Evolutionary conservation across 2,113 vertebrate species (phyloP).

Genomic region (Mungos mungo): DNA sequence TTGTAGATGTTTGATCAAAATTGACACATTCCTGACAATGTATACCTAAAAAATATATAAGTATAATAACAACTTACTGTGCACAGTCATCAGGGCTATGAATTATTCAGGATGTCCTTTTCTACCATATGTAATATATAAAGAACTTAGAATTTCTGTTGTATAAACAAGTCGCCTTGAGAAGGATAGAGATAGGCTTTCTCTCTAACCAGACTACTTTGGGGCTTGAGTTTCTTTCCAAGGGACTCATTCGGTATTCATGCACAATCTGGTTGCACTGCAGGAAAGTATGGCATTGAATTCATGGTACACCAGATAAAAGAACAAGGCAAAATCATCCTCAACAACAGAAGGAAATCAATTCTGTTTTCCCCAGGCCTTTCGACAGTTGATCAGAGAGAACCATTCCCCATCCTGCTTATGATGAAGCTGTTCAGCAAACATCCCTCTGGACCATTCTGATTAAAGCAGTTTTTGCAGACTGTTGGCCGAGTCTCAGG

Average conservation of each 20-base stretch:
- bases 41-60: neutral
- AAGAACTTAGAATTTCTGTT: neutral
- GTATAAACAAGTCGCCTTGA: neutral
- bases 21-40: neutral
- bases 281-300: slow-evolving; percentile 31
- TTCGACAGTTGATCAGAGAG: neutral
- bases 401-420: neutral
- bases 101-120: neutral
- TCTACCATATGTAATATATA: neutral
- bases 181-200: neutral
- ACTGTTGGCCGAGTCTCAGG: neutral
- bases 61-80: neutral
- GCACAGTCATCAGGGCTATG: neutral
- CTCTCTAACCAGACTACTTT: neutral
- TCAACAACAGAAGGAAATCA: neutral
- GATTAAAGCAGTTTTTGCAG: neutral
- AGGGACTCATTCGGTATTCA: slow-evolving; percentile 61
- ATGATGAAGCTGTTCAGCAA: neutral
- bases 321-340: slow-evolving; percentile 4
- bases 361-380: neutral
- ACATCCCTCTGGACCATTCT: neutral
- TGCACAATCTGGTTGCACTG: slow-evolving; percentile 39
- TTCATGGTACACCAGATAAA: neutral
- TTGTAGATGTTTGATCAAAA: neutral
- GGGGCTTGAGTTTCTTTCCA: neutral